These are phyloP conservation scores for Lasioglossum oenotherae DNA, from an alignment of 2,888 invertebrate species.

Conservation along the genomic window DNA sequence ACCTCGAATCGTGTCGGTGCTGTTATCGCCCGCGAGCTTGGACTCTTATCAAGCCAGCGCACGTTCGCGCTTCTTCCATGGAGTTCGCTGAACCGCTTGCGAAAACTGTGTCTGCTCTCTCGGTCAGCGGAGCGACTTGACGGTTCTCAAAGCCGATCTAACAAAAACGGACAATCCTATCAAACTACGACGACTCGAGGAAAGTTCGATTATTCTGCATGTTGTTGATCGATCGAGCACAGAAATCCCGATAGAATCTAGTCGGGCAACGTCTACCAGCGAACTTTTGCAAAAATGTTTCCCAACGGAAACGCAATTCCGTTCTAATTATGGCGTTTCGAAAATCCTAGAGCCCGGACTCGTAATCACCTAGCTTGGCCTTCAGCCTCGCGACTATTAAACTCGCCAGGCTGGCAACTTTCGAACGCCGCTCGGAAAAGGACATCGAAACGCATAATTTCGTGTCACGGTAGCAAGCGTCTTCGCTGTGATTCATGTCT, in stretches of 20 bases:
- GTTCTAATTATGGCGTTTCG: conserved; percentile 48
- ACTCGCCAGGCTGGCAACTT: conserved; percentile 30
- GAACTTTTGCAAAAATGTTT: conserved; percentile 11
- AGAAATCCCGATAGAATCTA: neutral
- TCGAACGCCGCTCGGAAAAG: conserved; percentile 14
- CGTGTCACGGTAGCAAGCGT: conserved; percentile 27
- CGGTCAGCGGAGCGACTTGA: conserved; percentile 6
- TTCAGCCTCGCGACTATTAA: conserved; percentile 19
- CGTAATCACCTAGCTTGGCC: conserved; percentile 36
- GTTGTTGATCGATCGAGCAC: neutral
- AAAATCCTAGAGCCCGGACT: conserved; percentile 37
- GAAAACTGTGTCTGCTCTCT: conserved; percentile 18
- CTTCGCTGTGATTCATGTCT: conserved; percentile 15
- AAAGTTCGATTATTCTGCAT: neutral
- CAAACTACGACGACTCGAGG: neutral
- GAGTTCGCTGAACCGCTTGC: conserved; percentile 69
- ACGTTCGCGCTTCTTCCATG: conserved; percentile 55
- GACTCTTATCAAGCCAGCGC: conserved; percentile 77
- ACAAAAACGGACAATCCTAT: neutral
- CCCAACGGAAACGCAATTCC: conserved; percentile 32
- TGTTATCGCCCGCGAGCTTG: conserved; percentile 79
- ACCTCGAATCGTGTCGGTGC: conserved; percentile 82
- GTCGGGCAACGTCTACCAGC: neutral
- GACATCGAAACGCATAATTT: conserved; percentile 42
- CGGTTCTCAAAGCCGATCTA: neutral